Conservation (phyloP, 2,888 invertebrate genomes). For the Pediacus dermestoides region DNA sequence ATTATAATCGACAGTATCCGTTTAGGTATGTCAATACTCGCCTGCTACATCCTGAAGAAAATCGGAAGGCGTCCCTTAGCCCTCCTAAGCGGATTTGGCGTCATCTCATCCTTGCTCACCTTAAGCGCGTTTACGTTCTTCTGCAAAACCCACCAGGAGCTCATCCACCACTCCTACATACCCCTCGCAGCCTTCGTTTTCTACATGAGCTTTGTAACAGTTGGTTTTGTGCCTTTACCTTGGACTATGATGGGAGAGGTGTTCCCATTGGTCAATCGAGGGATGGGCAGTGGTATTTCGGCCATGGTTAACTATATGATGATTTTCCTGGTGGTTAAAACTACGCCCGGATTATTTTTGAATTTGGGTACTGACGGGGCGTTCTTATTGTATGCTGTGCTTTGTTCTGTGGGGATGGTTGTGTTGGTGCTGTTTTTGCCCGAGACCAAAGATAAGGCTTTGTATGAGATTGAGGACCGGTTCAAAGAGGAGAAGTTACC, state of each 20-base stretch:
- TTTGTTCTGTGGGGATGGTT: conserved; percentile 57
- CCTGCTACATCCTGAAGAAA: conserved; percentile 60
- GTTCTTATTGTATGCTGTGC: conserved; percentile 60
- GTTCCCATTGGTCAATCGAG: conserved; percentile 55
- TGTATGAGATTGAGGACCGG: conserved; percentile 64
- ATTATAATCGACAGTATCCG: conserved; percentile 63
- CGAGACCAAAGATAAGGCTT: conserved; percentile 66
- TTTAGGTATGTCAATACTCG: conserved; percentile 59
- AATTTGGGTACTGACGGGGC: conserved; percentile 58
- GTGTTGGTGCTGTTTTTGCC: conserved; percentile 61
- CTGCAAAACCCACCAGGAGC: conserved; percentile 15
- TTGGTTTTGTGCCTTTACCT: conserved; percentile 55
- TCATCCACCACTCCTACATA: conserved; percentile 32
- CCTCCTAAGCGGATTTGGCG: conserved; percentile 61
- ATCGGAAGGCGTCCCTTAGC: conserved; percentile 64
- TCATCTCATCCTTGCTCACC: conserved; percentile 55
- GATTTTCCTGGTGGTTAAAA: conserved; percentile 66
- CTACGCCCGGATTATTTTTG: conserved; percentile 59
- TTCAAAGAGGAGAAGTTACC: conserved; percentile 48
- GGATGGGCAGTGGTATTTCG: conserved; percentile 64
- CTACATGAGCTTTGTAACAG: conserved; percentile 59
- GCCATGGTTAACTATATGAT: conserved; percentile 62
- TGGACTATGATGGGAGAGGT: conserved; percentile 76
- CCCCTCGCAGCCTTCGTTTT: conserved; percentile 52
- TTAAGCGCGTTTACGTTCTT: conserved; percentile 24